Evolutionary conservation across 2,113 vertebrate genomes (phyloP).

Genomic region (Leptocoma aspasia): DNA sequence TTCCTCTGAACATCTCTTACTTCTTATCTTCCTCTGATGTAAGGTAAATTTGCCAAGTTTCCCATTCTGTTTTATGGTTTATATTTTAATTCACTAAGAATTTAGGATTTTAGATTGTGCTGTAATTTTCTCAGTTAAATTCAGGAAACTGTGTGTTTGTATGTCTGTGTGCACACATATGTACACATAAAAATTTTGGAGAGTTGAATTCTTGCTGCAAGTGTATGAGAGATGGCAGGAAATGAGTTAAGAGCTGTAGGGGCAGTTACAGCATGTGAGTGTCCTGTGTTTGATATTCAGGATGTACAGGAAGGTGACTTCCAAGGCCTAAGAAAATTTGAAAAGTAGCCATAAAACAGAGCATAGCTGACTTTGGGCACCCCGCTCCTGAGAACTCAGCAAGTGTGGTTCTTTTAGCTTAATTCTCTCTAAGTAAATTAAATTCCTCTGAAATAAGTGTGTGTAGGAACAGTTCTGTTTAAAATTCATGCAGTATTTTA

Average conservation of each 20-base stretch:
- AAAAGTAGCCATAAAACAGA: background rate
- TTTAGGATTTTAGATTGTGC: background rate
- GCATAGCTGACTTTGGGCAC: background rate
- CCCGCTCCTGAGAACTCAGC: background rate
- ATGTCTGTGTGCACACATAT: background rate
- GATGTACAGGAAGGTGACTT: background rate
- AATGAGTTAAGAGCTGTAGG: background rate
- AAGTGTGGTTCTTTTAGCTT: background rate
- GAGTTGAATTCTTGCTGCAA: background rate
- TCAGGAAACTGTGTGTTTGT: background rate
- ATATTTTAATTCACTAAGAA: background rate
- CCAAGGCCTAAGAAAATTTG: background rate
- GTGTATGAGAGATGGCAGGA: background rate
- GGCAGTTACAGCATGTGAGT: background rate
- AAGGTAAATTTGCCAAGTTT: background rate
- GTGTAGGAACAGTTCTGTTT: slow-evolving; percentile 54
- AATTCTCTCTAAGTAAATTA: background rate
- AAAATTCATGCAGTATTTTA: slow-evolving; percentile 49
- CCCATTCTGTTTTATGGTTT: background rate
- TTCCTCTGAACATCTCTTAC: background rate
- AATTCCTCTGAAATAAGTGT: slow-evolving; percentile 1
- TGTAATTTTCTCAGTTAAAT: background rate
- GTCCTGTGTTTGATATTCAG: background rate
- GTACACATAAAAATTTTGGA: background rate
- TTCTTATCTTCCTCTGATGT: background rate